A percentile compares a stretch with the other conserved stretches of the same genome.
These are phyloP conservation scores for Pelmatolapia mariae DNA, from an alignment of 2,113 vertebrate genomes.

Conservation along the genomic window DNA sequence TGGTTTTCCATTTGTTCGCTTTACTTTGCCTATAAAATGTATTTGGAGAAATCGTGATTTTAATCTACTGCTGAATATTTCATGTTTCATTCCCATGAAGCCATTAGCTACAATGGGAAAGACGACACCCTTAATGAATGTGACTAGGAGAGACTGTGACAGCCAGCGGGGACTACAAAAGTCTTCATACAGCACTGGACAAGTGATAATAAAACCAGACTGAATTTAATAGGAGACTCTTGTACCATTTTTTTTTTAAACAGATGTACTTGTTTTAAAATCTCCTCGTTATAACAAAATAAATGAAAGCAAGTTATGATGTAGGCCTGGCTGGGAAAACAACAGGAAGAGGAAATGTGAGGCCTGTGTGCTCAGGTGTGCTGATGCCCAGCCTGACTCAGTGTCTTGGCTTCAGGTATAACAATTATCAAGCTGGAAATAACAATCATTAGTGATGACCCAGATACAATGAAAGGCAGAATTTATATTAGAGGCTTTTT, in stretches of 20 bases:
- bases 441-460: slow-evolving; percentile 26
- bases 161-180: background rate
- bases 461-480: slow-evolving; percentile 12
- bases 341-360: background rate
- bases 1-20: background rate
- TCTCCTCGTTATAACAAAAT: background rate
- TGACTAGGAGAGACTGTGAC: background rate
- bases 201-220: background rate
- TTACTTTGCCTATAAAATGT: slow-evolving; percentile 16
- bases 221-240: background rate
- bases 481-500: slow-evolving; percentile 35
- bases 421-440: background rate
- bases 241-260: background rate
- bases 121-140: slow-evolving; percentile 18
- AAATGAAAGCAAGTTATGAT: background rate
- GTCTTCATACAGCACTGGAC: background rate
- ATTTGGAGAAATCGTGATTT: slow-evolving; percentile 34
- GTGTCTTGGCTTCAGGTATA: background rate
- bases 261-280: background rate
- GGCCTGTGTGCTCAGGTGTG: background rate
- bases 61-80: slow-evolving; percentile 52
- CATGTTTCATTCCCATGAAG: slow-evolving; percentile 38
- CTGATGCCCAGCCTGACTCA: background rate
- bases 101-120: slow-evolving; percentile 2
- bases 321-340: background rate